Conservation (phyloP, 2,797 vertebrate genomes). For the Ataeniobius toweri region DNA sequence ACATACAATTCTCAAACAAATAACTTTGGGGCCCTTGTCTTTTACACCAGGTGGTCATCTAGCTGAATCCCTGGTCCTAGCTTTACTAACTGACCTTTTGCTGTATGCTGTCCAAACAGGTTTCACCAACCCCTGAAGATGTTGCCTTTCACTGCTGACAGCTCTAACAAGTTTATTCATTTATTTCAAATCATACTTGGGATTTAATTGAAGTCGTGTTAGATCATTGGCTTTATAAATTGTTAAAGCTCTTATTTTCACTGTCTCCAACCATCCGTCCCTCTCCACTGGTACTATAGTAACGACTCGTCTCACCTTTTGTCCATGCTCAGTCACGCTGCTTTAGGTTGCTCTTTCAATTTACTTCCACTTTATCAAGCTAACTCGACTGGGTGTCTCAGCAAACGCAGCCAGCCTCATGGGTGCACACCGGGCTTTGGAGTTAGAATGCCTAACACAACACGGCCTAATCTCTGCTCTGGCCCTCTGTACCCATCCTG, state of each 20-base stretch:
- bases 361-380: constrained; percentile 80
- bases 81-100: neutral
- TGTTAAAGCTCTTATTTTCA: constrained; percentile 20
- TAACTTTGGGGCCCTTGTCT: neutral
- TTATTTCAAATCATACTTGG: neutral
- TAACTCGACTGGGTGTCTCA: constrained; percentile 66
- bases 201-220: neutral
- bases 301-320: constrained; percentile 63
- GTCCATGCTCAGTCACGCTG: constrained; percentile 70
- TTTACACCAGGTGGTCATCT: neutral
- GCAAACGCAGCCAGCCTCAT: constrained; percentile 68
- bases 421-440: constrained; percentile 63
- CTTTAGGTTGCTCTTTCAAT: constrained; percentile 76
- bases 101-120: neutral
- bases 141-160: neutral
- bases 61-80: neutral
- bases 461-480: constrained; percentile 70
- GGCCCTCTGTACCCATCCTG: constrained; percentile 53
- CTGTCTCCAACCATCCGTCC: constrained; percentile 5
- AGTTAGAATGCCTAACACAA: constrained; percentile 61
- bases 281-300: constrained; percentile 28
- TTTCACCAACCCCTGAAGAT: neutral
- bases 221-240: constrained; percentile 25
- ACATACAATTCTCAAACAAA: neutral
- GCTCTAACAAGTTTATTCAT: neutral